Evolutionary conservation across 2,888 invertebrate species (phyloP).

Genomic region (Polyommatus icarus): DNA sequence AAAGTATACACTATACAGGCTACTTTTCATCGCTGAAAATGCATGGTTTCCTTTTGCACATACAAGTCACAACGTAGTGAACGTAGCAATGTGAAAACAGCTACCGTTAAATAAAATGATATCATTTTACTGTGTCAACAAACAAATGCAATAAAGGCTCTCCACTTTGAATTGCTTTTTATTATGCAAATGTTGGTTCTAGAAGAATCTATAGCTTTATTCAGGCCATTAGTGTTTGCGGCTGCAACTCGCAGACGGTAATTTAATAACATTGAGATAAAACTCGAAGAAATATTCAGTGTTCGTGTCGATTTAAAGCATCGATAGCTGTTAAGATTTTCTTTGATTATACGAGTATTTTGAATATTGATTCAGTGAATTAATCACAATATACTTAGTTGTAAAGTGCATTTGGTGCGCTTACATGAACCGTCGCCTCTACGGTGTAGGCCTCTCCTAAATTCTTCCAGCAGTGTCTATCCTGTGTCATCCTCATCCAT

Average conservation of each 20-base stretch:
- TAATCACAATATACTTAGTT: neutral
- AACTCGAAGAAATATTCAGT: conserved; percentile 31
- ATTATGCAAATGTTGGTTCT: conserved; percentile 64
- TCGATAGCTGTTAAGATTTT: neutral
- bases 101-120: conserved; percentile 28
- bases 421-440: too few species aligned
- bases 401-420: neutral
- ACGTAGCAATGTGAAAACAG: neutral
- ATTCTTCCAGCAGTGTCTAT: too few species aligned
- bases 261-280: conserved; percentile 40
- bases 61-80: too few species aligned
- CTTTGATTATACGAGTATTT: neutral
- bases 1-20: too few species aligned
- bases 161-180: conserved; percentile 49
- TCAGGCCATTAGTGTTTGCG: conserved; percentile 67
- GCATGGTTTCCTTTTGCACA: too few species aligned
- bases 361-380: neutral
- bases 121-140: conserved; percentile 36
- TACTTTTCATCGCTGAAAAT: neutral
- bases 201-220: conserved; percentile 62
- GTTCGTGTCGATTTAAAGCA: neutral
- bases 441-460: too few species aligned
- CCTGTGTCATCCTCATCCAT: too few species aligned
- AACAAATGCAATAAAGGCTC: conserved; percentile 59
- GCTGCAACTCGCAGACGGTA: conserved; percentile 43